Base-by-base conservation (phyloP, 1,140 invertebrate genomes). In the Doryteuthis pealeii region DNA sequence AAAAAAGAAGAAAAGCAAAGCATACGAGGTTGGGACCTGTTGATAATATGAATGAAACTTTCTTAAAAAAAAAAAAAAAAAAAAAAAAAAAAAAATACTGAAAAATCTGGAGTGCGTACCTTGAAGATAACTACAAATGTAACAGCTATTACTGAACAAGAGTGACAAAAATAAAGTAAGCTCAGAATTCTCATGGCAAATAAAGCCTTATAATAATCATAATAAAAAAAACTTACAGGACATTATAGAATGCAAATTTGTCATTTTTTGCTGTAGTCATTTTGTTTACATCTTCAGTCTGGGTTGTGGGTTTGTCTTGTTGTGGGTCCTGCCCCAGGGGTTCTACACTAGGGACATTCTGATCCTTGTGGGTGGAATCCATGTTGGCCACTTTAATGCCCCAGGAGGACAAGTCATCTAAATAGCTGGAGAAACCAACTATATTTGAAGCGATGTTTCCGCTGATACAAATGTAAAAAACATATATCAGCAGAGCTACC, bases 391-490 rank as follows among this genome's bases (percentile, higher is more conserved):
- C 54, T 28, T 62, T 62, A 62, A 22, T 6, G 26, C 54, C 54
- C 54, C 54, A 62, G 22, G 26, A 22, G 18, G 54, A 62, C 26
- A 62, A 62, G 54, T 62, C 54, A 22, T 62, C 54, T 28, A 62
- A 62, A 18, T n/a, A 28, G 18, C 22, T 28, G 6, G 54, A 62
- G 54, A n/a, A 62, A 28, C 54, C 54, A 62, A 28, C 18, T 62
- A 62, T 62, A 62, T 62, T 62, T 5, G 54, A 62, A n/a, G 18
- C 26, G 54, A 62, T 22, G 18, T 62, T 5, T 2, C 54, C 22
- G 54, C 54, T 62, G 35, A 40, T 40, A 40, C 35, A 62, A 62
- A 62, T 62, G 54, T 62, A 62, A 62, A 62, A 62, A 62, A 28
- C 5, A 62, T 5, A 62, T 5, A 62, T 40, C 35, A 40, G 35